Conservation (phyloP, 2,888 invertebrate species). For the Clivina fossor region DNA sequence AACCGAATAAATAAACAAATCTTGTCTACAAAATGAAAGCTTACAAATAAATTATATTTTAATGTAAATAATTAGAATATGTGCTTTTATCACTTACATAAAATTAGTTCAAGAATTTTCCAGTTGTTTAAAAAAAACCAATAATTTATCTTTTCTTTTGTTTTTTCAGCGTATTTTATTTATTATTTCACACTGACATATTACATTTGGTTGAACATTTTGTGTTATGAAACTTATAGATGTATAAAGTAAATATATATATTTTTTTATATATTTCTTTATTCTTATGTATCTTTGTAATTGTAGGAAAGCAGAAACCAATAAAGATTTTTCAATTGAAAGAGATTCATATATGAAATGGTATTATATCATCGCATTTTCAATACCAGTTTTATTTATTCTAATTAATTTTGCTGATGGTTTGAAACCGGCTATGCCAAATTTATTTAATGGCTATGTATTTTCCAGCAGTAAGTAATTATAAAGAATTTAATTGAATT, state of each 20-base stretch:
- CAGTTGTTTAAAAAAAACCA: too few species aligned
- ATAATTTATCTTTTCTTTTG: background rate
- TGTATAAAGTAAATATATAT: background rate
- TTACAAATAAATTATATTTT: too few species aligned
- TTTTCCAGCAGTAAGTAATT: background rate
- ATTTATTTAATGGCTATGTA: background rate
- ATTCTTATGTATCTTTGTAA: background rate
- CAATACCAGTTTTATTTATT: background rate
- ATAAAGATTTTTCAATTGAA: too few species aligned
- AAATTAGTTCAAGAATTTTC: too few species aligned
- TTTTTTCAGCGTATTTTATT: background rate
- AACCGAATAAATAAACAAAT: too few species aligned
- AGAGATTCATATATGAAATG: background rate
- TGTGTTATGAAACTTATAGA: background rate
- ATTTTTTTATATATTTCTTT: background rate
- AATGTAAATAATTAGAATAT: too few species aligned
- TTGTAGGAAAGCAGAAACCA: too few species aligned
- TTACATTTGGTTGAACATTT: background rate
- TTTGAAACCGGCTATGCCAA: background rate
- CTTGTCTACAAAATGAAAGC: too few species aligned
- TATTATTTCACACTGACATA: background rate
- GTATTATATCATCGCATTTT: background rate
- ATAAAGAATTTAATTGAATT: too few species aligned
- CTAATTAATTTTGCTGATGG: background rate
- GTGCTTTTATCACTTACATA: too few species aligned